phyloP scores from a whole-genome alignment of 2,797 vertebrate genomes.

The Phyllotis vaccarum region DNA sequence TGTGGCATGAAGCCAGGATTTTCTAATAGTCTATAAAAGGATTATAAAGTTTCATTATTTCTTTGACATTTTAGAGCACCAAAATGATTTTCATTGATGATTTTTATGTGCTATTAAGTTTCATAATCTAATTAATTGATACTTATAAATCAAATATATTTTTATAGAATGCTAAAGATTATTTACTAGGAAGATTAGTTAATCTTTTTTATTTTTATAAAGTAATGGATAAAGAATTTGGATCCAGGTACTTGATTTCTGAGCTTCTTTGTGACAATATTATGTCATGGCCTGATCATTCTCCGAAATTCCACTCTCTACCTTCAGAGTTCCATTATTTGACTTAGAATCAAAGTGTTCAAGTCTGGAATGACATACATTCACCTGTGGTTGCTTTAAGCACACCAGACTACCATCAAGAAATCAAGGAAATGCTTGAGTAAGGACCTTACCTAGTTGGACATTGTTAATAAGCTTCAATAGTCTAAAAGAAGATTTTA shows the following conservation, averaged over 20 bases:
- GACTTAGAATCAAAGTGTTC: not conserved
- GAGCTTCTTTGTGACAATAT: not conserved
- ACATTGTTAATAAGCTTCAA: not conserved
- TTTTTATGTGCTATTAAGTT: not conserved
- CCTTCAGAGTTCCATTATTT: not conserved
- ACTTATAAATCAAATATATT: not conserved
- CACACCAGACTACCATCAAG: not conserved
- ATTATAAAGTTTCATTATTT: conserved; percentile 21
- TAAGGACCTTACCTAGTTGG: not conserved
- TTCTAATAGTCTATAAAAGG: not conserved
- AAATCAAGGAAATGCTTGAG: not conserved
- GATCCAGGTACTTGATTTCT: not conserved
- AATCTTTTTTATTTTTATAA: not conserved
- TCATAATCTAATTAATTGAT: conserved; percentile 10
- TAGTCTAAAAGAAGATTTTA: conserved; percentile 23
- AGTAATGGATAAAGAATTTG: not conserved
- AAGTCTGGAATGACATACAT: not conserved
- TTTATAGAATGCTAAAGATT: not conserved
- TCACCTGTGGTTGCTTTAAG: not conserved
- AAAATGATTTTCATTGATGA: not conserved
- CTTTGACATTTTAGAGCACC: conserved; percentile 7
- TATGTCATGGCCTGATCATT: not conserved
- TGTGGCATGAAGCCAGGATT: not conserved
- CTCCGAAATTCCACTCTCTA: not conserved
- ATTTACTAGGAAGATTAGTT: not conserved